These are phyloP conservation scores for Orthosia cruda DNA, from an alignment of 2,888 invertebrate genomes.

Conservation along the genomic window DNA sequence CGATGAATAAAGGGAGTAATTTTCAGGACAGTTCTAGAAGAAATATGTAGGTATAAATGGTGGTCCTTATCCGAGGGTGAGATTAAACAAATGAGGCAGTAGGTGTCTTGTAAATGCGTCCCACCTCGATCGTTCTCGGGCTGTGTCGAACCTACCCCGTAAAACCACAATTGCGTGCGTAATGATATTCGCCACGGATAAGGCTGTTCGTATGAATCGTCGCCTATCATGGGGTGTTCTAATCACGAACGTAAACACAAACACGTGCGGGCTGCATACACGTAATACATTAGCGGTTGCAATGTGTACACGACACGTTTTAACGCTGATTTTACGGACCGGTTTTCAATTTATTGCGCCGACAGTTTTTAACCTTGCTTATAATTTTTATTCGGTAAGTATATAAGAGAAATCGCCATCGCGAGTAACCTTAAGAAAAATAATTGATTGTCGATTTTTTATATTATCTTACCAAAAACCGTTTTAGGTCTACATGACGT, in stretches of 20 bases:
- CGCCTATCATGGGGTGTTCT: conserved; percentile 18
- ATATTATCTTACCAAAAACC: neutral
- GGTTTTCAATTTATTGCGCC: neutral
- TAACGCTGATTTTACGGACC: neutral
- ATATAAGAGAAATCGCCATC: neutral
- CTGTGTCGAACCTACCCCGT: conserved; percentile 28
- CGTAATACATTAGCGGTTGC: conserved; percentile 37
- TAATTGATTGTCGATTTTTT: neutral
- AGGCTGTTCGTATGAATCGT: conserved; percentile 22
- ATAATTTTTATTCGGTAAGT: neutral
- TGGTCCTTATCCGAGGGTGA: conserved; percentile 27
- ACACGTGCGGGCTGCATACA: conserved; percentile 45
- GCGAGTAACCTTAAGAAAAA: neutral
- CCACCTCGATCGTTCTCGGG: conserved; percentile 19
- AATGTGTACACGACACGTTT: conserved; percentile 24
- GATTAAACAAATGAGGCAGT: conserved; percentile 38
- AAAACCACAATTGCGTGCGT: conserved; percentile 57
- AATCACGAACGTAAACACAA: conserved; percentile 48
- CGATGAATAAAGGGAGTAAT: conserved; percentile 23
- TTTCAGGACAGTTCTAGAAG: conserved; percentile 10
- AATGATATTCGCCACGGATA: conserved; percentile 46
- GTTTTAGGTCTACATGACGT: neutral
- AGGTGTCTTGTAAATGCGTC: conserved; percentile 32
- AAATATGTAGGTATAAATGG: conserved; percentile 41
- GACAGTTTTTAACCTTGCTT: neutral